Evolutionary conservation across 2,113 vertebrate genomes (phyloP).

Genomic region (Eonycteris spelaea): DNA sequence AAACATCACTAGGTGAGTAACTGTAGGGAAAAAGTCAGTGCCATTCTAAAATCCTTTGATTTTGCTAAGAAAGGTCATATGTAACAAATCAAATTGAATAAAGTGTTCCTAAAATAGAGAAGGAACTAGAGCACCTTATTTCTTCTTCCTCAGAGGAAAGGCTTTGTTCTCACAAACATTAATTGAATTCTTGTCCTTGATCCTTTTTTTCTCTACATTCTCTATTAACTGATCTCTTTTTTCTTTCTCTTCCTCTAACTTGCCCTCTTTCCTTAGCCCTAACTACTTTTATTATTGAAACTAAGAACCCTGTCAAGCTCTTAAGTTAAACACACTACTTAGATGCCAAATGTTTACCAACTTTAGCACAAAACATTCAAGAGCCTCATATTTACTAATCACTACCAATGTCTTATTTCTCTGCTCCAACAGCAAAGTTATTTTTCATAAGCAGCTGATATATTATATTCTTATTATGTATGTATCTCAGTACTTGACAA

Average conservation of each 20-base stretch:
- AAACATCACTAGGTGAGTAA: not conserved
- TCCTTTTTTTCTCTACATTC: slow-evolving; percentile 20
- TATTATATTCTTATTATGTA: not conserved
- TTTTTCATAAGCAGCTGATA: not conserved
- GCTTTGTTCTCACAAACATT: slow-evolving; percentile 42
- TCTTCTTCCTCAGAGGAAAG: slow-evolving; percentile 62
- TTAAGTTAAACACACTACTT: slow-evolving; percentile 24
- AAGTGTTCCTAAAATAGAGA: slow-evolving; percentile 40
- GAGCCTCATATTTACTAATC: not conserved
- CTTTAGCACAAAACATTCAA: not conserved
- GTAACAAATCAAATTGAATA: not conserved
- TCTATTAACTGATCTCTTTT: slow-evolving; percentile 59
- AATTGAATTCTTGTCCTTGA: slow-evolving; percentile 67
- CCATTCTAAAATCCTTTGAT: not conserved
- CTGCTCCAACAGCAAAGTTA: not conserved
- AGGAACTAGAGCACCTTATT: slow-evolving; percentile 63
- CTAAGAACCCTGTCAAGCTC: slow-evolving; percentile 14
- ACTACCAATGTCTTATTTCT: not conserved
- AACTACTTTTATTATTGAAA: slow-evolving; percentile 39
- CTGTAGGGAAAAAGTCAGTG: not conserved
- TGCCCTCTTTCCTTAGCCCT: slow-evolving; percentile 30
- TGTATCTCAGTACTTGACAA: not conserved
- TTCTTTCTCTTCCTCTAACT: not conserved
- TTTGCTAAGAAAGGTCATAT: not conserved
- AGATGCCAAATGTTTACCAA: not conserved